Conservation (phyloP, 2,797 vertebrate genomes). For the Myiothlypis chrysogaster region DNA sequence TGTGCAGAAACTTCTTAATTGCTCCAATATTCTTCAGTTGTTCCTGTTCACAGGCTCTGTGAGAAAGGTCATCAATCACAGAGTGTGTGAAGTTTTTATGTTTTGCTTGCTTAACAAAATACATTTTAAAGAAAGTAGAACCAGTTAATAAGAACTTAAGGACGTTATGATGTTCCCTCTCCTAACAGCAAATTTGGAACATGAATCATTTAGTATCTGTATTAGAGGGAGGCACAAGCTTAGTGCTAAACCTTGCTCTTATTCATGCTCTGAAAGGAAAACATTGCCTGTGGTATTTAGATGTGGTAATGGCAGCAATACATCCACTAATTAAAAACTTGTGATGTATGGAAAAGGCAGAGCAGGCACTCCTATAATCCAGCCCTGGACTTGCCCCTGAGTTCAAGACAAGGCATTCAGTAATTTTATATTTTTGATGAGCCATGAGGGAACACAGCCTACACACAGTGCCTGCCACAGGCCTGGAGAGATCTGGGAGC, state of each 20-base stretch:
- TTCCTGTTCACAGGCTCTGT: slow-evolving; percentile 50
- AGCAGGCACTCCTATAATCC: neutral
- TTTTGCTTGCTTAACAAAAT: slow-evolving; percentile 72
- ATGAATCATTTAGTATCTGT: neutral
- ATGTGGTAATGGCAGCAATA: neutral
- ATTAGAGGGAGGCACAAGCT: neutral
- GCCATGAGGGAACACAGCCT: neutral
- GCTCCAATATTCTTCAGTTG: slow-evolving; percentile 60
- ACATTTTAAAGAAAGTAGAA: slow-evolving; percentile 29
- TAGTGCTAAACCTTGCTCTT: neutral
- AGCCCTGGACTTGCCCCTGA: neutral
- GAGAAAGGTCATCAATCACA: slow-evolving; percentile 75
- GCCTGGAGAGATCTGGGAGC: neutral
- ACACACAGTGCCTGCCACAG: rapidly evolving
- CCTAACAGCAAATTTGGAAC: neutral
- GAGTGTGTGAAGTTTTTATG: slow-evolving; percentile 36
- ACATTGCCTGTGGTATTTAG: neutral
- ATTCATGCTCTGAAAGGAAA: neutral
- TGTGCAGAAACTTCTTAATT: slow-evolving; percentile 69
- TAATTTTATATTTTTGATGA: neutral
- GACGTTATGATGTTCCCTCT: neutral
- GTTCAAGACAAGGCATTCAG: neutral
- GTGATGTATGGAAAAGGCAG: neutral
- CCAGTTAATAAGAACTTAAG: slow-evolving; percentile 14
- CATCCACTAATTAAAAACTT: neutral